Evolutionary conservation across 2,797 vertebrate genomes (phyloP), one percentile per base, ranked within the genome.

Genomic region (Argya squamiceps): DNA sequence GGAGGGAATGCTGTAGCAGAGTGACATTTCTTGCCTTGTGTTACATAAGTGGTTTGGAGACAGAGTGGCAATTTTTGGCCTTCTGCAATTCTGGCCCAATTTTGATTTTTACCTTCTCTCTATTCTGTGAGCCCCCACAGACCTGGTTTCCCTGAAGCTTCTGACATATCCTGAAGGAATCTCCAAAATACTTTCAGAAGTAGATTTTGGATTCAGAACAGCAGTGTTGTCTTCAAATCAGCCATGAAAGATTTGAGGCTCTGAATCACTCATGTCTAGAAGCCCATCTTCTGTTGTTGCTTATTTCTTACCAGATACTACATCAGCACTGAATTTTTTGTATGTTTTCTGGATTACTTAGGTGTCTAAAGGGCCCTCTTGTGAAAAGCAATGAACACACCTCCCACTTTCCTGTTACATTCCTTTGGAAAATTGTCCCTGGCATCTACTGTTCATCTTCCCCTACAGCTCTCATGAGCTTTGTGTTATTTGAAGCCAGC

Each of bases 181-280:
- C 64, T 83, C 56, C 24, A 23, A 91, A 87, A 69, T 62, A 47
- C 24, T 78, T 79, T 74, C 67, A 76, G 63, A 92, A 79, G n/a
- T 79, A 50, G 15, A 20, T 70, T 49, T 53, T 34, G 30, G 10
- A 29, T 92, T 85, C 37, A 52, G 59, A 88, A 27, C 18, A 79
- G 7, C 44, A 36, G 0, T 17, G 3, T 43, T 76, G 29, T 59
- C 55, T 80, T 84, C 60, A 80, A 74, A 88, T 82, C 59, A 89
- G 8, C 30, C 3, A 2, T 73, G 47, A 30, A 79, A 56, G 22
- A 23, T 89, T 47, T 69, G 37, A 62, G n/a, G 20, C 39, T 73
- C 41, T 24, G 37, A 85, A 77, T 49, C 24, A 30, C 52, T 65
- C 4, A 1, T 41, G 4, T 67, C 49, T 93, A 21, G 62, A 64